A percentile compares a stretch with the other conserved stretches of the same genome.
phyloP scores from a whole-genome alignment of 2,888 invertebrate species.

The Pharmacophagus antenor region DNA sequence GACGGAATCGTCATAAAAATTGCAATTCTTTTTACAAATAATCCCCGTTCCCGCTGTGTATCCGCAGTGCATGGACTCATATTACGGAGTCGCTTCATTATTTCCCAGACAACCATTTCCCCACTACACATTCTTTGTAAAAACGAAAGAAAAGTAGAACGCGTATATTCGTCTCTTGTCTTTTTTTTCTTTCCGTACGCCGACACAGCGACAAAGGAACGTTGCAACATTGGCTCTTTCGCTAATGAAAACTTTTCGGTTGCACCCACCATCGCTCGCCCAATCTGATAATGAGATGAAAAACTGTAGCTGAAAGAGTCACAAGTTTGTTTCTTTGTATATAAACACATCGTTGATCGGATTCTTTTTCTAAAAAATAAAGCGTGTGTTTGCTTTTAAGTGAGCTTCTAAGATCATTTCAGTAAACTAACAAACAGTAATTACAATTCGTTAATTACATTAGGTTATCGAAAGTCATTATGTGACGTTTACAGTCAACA shows the following conservation, averaged over 20 bases:
- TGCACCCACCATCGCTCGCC: constrained; percentile 38
- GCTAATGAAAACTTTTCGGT: constrained; percentile 64
- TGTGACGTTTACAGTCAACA: too few relatives aligned
- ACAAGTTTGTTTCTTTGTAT: not conserved
- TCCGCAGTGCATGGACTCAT: constrained; percentile 40
- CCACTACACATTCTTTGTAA: constrained; percentile 51
- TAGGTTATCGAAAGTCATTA: too few relatives aligned
- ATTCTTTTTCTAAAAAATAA: too few relatives aligned
- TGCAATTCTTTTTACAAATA: constrained; percentile 15
- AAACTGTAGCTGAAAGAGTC: constrained; percentile 34
- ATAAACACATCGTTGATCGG: too few relatives aligned
- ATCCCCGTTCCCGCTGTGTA: constrained; percentile 24
- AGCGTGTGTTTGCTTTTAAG: too few relatives aligned
- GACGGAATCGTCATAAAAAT: constrained; percentile 11
- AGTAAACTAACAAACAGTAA: too few relatives aligned
- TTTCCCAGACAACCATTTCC: constrained; percentile 57
- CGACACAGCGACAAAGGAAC: constrained; percentile 51
- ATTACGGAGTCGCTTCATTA: constrained; percentile 60
- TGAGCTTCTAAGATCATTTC: too few relatives aligned
- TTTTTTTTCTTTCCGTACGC: constrained; percentile 41
- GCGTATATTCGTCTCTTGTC: constrained; percentile 58
- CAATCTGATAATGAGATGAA: constrained; percentile 49
- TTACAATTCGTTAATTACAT: too few relatives aligned
- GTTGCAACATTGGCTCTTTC: constrained; percentile 53
- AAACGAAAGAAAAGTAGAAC: constrained; percentile 58